Percentiles rank a stretch among this genome's conserved stretches.
Evolutionary conservation across 2,888 invertebrate species (phyloP).

Genomic region (Drosophila rellima): DNA sequence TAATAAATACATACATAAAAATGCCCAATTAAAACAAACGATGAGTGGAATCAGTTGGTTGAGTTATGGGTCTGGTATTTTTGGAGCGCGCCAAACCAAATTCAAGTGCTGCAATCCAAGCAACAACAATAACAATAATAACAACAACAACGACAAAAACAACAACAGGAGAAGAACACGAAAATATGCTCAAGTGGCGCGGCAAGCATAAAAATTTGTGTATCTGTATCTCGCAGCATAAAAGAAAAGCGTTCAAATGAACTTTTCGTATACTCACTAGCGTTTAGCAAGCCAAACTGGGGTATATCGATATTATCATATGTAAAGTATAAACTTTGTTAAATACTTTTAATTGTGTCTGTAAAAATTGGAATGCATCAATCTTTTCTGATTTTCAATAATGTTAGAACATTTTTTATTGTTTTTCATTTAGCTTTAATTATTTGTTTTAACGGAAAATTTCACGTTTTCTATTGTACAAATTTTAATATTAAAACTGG

Average conservation of each 20-base stretch:
- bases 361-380: too few species aligned
- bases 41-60: slow-evolving; percentile 54
- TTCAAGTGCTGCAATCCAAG: slow-evolving; percentile 54
- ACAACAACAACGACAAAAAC: slow-evolving; percentile 25
- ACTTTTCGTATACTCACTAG: slow-evolving; percentile 54
- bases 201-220: slow-evolving; percentile 67
- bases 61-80: slow-evolving; percentile 44
- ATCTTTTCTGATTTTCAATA: too few species aligned
- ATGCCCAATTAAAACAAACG: slow-evolving; percentile 75
- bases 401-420: neutral
- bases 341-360: too few species aligned
- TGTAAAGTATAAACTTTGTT: neutral
- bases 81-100: slow-evolving; percentile 61
- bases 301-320: neutral
- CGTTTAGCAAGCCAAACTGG: neutral
- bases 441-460: too few species aligned
- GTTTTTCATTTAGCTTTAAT: too few species aligned
- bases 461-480: too few species aligned
- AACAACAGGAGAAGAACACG: slow-evolving; percentile 38
- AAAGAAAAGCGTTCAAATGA: slow-evolving; percentile 80
- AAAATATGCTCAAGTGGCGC: slow-evolving; percentile 68
- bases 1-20: slow-evolving; percentile 64
- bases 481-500: too few species aligned
- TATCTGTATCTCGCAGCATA: slow-evolving; percentile 62
- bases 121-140: slow-evolving; percentile 22